A percentile compares a stretch with the other conserved stretches of the same genome.
Evolutionary conservation across 2,888 invertebrate genomes (phyloP).

Genomic region (Mamestra brassicae): DNA sequence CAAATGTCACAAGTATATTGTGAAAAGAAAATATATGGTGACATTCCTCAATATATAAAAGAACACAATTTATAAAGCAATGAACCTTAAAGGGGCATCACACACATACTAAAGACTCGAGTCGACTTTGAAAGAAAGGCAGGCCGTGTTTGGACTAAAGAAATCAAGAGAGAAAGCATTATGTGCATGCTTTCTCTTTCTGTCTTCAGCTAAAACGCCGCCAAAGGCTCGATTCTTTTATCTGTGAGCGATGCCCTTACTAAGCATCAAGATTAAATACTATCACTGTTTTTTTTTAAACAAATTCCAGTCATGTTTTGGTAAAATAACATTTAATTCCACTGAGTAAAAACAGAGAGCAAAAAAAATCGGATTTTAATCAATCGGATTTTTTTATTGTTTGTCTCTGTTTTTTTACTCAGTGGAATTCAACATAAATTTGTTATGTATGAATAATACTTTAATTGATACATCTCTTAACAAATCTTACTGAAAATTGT

Average conservation of each 20-base stretch:
- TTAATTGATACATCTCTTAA: not conserved
- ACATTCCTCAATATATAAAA: constrained; percentile 28
- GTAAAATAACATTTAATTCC: not conserved
- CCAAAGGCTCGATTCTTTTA: not conserved
- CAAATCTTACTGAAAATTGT: constrained; percentile 27
- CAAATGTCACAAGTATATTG: constrained; percentile 22
- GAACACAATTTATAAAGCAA: constrained; percentile 35
- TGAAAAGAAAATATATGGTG: constrained; percentile 5
- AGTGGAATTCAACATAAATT: too few relatives aligned
- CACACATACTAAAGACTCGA: not conserved
- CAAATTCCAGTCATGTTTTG: not conserved
- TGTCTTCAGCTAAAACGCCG: too few relatives aligned
- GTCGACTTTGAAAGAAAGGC: not conserved
- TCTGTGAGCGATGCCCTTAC: too few relatives aligned
- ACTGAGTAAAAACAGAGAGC: not conserved
- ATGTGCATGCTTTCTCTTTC: too few relatives aligned
- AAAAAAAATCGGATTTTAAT: too few relatives aligned
- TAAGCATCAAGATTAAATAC: too few relatives aligned
- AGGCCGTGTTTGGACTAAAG: not conserved
- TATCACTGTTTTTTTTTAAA: too few relatives aligned
- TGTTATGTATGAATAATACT: too few relatives aligned
- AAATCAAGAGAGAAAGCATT: not conserved
- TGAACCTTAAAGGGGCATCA: not conserved
- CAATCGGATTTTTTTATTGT: too few relatives aligned
- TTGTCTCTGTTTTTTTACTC: too few relatives aligned